Evolutionary conservation across 2,797 vertebrate genomes (phyloP), one percentile per base, ranked within the genome.

Genomic region (Sebastes melanostomus): DNA sequence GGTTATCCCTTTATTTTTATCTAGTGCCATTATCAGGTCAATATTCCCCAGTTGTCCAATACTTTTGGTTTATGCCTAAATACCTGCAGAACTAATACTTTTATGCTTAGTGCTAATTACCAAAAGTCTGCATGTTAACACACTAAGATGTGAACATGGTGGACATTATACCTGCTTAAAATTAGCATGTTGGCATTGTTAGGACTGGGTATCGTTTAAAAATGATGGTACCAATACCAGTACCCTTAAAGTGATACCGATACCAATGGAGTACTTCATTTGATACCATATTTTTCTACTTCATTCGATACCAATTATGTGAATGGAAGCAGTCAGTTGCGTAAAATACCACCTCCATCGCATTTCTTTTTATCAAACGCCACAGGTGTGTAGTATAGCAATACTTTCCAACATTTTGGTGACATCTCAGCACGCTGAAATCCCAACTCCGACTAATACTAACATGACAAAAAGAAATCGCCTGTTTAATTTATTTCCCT

Each of bases 391-490:
- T 1, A n/a, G 3, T 54, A 54, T n/a, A 54, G 20, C 50, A 0
- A 54, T n/a, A n/a, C 50, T 54, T 54, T 54, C 50, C 50, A 54
- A 54, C 8, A 0, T n/a, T 54, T 54, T 54, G 50, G 50, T 54
- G 50, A n/a, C 50, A 54, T 22, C 9, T 54, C 0, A 1, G 20
- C 50, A 54, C 2, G 4, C 50, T 54, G 50, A 54, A 54, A n/a
- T 54, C 0, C 50, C 18, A 0, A 11, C 20, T n/a, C 50, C 0
- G 0, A 8, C 50, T 4, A n/a, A 54, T 0, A 54, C 20, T 50
- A 50, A 18, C 10, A 29, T 22, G 25, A 50, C 4, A 34, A 67
- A 66, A 66, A 29, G 4, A 38, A 58, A 25, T 54, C 9, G 14
- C 12, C 34, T 6, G 12, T 30, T 42, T 56, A 16, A 55, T 16